Evolutionary conservation across 2,888 invertebrate species (phyloP).

Genomic region (Cheilosia vulpina): DNA sequence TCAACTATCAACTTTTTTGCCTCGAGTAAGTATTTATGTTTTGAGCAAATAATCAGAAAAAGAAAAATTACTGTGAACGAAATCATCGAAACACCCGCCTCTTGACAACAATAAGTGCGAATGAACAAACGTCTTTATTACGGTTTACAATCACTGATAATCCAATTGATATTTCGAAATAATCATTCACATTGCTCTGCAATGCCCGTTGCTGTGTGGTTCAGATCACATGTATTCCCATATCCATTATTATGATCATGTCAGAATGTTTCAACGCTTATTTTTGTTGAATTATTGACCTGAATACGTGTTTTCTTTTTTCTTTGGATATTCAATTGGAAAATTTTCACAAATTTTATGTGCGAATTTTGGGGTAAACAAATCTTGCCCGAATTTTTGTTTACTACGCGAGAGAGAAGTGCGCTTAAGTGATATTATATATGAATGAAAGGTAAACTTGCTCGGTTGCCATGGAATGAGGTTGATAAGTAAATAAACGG

Average conservation of each 20-base stretch:
- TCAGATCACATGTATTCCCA: background rate
- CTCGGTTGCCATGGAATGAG: conserved; percentile 24
- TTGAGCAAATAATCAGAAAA: background rate
- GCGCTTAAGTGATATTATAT: background rate
- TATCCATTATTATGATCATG: conserved; percentile 3
- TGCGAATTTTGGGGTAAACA: conserved; percentile 15
- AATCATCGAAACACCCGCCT: background rate
- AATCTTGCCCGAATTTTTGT: background rate
- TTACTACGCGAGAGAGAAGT: conserved; percentile 10
- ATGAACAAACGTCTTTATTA: background rate
- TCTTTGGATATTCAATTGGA: conserved; percentile 15
- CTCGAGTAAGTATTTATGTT: no score
- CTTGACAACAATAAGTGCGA: conserved; percentile 2
- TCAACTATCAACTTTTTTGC: background rate
- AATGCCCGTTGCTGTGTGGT: background rate
- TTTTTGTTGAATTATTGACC: conserved; percentile 50
- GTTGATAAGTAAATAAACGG: background rate
- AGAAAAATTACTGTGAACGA: background rate
- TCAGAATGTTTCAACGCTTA: conserved; percentile 6
- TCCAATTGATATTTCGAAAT: background rate
- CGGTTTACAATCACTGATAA: no score
- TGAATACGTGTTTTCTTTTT: conserved; percentile 3
- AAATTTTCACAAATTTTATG: conserved; percentile 17
- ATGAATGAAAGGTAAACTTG: background rate
- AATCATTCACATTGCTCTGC: background rate